Evolutionary conservation across 1,140 invertebrate genomes (phyloP), one percentile per base, ranked within the genome.

Genomic region (Contarinia nasturtii): DNA sequence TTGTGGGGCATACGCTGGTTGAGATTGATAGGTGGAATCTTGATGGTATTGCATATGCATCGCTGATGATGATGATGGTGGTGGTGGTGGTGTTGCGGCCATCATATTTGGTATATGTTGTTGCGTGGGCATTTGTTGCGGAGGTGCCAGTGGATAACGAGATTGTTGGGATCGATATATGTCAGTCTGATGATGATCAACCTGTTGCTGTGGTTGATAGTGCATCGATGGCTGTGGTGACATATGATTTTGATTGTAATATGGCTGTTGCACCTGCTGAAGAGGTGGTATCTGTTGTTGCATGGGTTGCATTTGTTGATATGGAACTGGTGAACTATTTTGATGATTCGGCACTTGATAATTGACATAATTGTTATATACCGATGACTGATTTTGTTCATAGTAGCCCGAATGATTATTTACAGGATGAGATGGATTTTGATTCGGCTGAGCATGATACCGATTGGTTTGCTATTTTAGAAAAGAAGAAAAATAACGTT

Each of bases 111-210:
- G 34, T n/a, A n/a, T n/a, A 27, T 27, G 27, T 5, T 27, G 27
- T 27, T 27, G 27, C 10, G 27, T 3, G 4, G 27, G 27, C 27
- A 27, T 27, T 27, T 3, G 4, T 27, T 27, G 27, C 10, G 27
- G n/a, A n/a, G n/a, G n/a, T n/a, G n/a, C n/a, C n/a, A n/a, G 27
- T 2, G 34, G 27, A 17, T 17, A 20, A 18, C 18, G 44, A 7
- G 27, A 14, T 18, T 33, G n/a, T 22, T 33, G 27, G 14, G 18
- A 33, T 17, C 15, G 44, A 33, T 45, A 22, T 14, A 45, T 45
- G 18, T 45, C 44, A 45, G 12, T 20, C 33, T 45, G 44, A 45
- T 45, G 44, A 45, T 45, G 15, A 34, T 33, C 34, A 3, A 33
- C 18, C 27, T 33, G 34, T 34, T 33, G 27, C 27, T 27, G 27